Percentiles rank a stretch among this genome's conserved stretches.
phyloP scores from a whole-genome alignment of 1,140 invertebrate genomes.

The Zaprionus tsacasi region DNA sequence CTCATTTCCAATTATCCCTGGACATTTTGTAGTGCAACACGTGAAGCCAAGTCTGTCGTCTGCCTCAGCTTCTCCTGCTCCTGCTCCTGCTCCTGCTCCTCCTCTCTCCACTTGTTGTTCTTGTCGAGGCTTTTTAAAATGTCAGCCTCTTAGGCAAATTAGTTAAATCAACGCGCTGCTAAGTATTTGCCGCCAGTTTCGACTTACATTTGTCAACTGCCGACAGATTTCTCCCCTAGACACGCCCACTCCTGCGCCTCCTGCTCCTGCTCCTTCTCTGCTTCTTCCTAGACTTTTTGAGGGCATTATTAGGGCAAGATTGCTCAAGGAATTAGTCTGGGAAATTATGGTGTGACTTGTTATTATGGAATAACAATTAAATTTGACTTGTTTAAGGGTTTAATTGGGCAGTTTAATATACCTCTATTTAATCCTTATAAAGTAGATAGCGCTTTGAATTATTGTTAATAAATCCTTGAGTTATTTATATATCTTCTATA shows the following conservation, averaged over 20 bases:
- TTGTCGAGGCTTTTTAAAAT: constrained; percentile 43
- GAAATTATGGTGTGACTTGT: neutral
- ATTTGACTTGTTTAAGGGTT: neutral
- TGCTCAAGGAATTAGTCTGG: neutral
- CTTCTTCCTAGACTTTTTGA: neutral
- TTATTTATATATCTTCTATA: too few species aligned
- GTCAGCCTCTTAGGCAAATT: constrained; percentile 57
- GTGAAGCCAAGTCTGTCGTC: constrained; percentile 33
- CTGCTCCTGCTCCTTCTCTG: neutral
- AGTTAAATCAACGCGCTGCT: constrained; percentile 53
- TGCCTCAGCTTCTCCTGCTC: neutral
- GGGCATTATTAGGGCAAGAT: neutral
- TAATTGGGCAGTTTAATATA: neutral
- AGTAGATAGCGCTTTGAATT: too few species aligned
- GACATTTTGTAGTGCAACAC: constrained; percentile 52
- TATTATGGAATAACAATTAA: constrained; percentile 5
- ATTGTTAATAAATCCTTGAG: too few species aligned
- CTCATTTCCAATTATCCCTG: constrained; percentile 54
- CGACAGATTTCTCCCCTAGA: neutral
- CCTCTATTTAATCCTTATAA: neutral
- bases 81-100: neutral
- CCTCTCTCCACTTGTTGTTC: constrained; percentile 14
- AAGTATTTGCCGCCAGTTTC: constrained; percentile 32
- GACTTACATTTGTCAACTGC: neutral
- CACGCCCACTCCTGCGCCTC: neutral